Percentiles rank a stretch among this genome's conserved stretches.
phyloP scores from a whole-genome alignment of 2,113 vertebrate genomes.

The Columba janthina region DNA sequence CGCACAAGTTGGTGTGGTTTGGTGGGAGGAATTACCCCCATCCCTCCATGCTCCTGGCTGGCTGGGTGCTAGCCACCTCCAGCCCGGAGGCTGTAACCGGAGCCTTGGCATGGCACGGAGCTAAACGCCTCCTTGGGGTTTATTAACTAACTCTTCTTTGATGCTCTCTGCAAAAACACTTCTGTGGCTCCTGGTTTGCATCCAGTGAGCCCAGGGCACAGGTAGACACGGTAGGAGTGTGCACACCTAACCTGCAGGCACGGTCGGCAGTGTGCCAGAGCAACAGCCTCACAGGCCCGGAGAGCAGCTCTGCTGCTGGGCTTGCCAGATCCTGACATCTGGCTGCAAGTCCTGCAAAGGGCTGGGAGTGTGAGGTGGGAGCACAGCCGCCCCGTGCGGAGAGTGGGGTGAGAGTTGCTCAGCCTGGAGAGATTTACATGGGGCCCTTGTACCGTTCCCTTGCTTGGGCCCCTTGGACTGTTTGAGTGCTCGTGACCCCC shows the following conservation, averaged over 20 bases:
- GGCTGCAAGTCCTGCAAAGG: not conserved
- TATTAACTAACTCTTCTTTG: constrained; percentile 3
- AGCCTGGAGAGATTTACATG: not conserved
- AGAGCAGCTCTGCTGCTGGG: not conserved
- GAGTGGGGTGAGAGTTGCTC: not conserved
- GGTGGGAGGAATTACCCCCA: not conserved
- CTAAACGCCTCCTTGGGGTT: not conserved
- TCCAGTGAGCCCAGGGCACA: not conserved
- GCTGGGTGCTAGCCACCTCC: not conserved
- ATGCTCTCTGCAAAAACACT: not conserved
- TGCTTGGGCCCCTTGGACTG: not conserved
- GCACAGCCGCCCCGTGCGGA: rapidly evolving
- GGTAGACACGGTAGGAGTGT: rapidly evolving
- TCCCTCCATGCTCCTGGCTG: not conserved
- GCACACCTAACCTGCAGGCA: not conserved
- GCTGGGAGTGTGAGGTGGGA: not conserved
- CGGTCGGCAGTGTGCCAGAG: rapidly evolving
- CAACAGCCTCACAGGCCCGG: rapidly evolving
- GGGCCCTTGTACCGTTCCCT: not conserved
- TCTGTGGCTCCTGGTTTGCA: constrained; percentile 13
- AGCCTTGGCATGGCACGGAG: not conserved
- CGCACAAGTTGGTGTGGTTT: rapidly evolving
- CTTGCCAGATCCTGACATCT: not conserved
- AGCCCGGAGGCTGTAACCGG: not conserved
- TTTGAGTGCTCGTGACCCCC: not conserved